Evolutionary conservation across 2,888 invertebrate genomes (phyloP).

Genomic region (Nomada fabriciana): DNA sequence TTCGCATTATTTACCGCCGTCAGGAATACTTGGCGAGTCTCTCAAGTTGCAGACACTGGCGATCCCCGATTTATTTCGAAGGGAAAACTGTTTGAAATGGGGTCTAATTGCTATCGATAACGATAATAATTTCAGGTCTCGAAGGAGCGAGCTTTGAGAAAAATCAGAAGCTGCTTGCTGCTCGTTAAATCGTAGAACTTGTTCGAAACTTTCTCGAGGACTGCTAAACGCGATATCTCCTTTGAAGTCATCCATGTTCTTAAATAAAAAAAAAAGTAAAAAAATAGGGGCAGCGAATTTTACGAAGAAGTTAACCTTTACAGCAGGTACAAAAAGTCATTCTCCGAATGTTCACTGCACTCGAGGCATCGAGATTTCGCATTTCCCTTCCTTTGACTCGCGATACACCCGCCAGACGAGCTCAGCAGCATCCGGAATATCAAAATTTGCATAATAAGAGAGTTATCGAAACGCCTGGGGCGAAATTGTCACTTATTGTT

Average conservation of each 20-base stretch:
- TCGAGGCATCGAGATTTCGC: background rate
- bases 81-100: background rate
- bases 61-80: background rate
- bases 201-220: too few species aligned
- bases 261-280: background rate
- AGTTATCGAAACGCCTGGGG: slow-evolving; percentile 49
- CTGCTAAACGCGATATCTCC: background rate
- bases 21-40: background rate
- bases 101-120: background rate
- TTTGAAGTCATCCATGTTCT: background rate
- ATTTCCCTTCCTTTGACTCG: background rate
- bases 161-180: background rate
- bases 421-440: background rate
- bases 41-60: background rate
- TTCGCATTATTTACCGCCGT: slow-evolving; percentile 9
- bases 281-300: background rate
- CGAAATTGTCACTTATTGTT: slow-evolving; percentile 42
- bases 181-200: slow-evolving; percentile 6
- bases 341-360: background rate
- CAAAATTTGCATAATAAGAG: slow-evolving; percentile 56
- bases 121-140: background rate
- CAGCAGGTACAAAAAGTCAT: background rate
- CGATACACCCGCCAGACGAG: background rate
- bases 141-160: background rate
- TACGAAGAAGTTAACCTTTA: background rate